Conservation (phyloP, 2,797 vertebrate species). For the Danio tinwini region DNA sequence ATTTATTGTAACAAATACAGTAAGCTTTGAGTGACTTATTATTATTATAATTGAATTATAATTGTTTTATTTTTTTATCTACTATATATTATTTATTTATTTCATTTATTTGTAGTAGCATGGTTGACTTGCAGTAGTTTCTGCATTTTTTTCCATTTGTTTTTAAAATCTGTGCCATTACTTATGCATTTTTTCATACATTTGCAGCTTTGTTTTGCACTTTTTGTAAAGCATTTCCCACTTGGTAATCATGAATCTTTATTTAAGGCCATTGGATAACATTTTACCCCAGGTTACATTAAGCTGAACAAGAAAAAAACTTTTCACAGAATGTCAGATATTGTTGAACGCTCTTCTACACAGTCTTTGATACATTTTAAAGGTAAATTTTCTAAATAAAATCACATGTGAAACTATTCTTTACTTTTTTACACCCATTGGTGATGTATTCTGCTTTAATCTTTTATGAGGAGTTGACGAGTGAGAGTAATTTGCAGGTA, state of each 20-base stretch:
- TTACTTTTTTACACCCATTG: not conserved
- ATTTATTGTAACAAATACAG: too few species aligned
- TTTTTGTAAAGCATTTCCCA: not conserved
- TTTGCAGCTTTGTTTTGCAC: not conserved
- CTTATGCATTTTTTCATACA: not conserved
- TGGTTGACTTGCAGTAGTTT: too few species aligned
- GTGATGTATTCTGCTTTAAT: not conserved
- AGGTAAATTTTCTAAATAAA: not conserved
- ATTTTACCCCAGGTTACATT: not conserved
- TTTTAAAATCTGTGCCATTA: not conserved
- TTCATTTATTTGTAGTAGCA: not conserved
- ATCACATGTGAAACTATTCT: not conserved
- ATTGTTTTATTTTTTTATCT: not conserved
- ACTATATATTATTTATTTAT: not conserved
- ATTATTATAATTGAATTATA: too few species aligned
- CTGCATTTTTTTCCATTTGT: not conserved
- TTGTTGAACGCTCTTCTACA: not conserved
- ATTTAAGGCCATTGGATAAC: not conserved
- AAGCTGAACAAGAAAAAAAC: not conserved
- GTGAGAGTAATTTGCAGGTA: conserved; percentile 27
- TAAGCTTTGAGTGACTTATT: too few species aligned
- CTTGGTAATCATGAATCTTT: not conserved
- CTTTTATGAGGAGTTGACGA: conserved; percentile 32
- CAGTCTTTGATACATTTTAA: not conserved
- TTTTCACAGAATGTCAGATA: not conserved